A percentile compares a stretch with the other conserved stretches of the same genome.
phyloP scores from a whole-genome alignment of 2,113 vertebrate genomes.

The Saccopteryx leptura region DNA sequence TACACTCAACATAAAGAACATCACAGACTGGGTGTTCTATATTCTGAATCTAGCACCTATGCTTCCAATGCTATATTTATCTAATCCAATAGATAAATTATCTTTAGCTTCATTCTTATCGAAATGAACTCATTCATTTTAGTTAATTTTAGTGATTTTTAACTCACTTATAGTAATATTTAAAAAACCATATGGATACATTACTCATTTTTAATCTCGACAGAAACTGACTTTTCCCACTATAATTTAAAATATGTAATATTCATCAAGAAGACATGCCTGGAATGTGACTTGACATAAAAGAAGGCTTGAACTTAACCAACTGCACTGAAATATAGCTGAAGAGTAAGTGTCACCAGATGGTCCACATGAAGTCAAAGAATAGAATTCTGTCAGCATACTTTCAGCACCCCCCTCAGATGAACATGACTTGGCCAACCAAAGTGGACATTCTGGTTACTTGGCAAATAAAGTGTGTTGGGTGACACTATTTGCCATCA shows the following conservation, averaged over 20 bases:
- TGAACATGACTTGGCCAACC: neutral
- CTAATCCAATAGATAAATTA: conserved; percentile 58
- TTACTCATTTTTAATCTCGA: conserved; percentile 51
- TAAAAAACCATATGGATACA: conserved; percentile 42
- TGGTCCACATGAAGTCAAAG: neutral
- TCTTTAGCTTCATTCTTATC: conserved; percentile 55
- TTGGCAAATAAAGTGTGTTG: neutral
- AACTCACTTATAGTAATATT: conserved; percentile 14
- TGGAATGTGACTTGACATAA: conserved; percentile 1
- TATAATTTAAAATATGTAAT: conserved; percentile 56
- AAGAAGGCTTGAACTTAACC: neutral
- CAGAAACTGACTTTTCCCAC: conserved; percentile 40
- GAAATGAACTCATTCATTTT: conserved; percentile 68
- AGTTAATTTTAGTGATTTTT: conserved; percentile 37
- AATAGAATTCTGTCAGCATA: neutral
- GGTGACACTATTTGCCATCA: neutral
- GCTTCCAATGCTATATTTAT: conserved; percentile 34
- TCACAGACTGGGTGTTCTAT: conserved; percentile 3
- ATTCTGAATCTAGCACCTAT: conserved; percentile 1
- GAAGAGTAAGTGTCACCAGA: neutral
- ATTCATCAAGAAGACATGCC: conserved; percentile 22
- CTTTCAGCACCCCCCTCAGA: neutral
- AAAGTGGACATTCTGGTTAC: neutral
- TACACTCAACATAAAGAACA: conserved; percentile 61
- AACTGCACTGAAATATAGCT: neutral